These are phyloP conservation scores for Lordiphosa stackelbergi DNA, from an alignment of 1,140 invertebrate genomes.

Conservation along the genomic window DNA sequence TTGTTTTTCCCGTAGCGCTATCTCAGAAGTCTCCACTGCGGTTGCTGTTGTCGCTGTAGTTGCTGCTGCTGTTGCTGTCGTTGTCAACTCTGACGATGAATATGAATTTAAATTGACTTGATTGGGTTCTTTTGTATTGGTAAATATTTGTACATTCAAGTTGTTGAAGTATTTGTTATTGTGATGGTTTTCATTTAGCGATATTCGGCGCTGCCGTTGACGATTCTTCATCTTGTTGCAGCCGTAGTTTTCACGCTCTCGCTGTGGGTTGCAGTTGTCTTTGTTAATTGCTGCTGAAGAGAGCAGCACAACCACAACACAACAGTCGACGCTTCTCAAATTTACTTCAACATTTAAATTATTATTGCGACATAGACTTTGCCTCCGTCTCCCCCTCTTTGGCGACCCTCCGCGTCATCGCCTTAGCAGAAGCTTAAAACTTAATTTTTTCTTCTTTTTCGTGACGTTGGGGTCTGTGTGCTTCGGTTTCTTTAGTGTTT, in stretches of 20 bases:
- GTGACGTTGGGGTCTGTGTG: too few relatives aligned
- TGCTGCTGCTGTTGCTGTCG: constrained; percentile 26
- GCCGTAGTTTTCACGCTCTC: constrained; percentile 12
- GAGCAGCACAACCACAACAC: not conserved
- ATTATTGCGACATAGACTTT: constrained; percentile 48
- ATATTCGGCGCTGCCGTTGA: constrained; percentile 47
- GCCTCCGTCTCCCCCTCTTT: constrained; percentile 26
- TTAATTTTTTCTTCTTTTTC: constrained; percentile 27
- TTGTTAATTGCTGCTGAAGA: constrained; percentile 55
- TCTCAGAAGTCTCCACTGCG: constrained; percentile 23
- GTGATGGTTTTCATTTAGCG: constrained; percentile 53
- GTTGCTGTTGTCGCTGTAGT: constrained; percentile 12
- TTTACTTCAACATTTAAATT: constrained; percentile 62
- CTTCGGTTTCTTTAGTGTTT: constrained; percentile 6
- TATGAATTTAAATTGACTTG: constrained; percentile 75
- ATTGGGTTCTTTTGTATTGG: constrained; percentile 72
- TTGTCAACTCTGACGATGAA: constrained; percentile 37
- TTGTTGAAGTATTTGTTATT: constrained; percentile 42
- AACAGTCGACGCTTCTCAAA: constrained; percentile 36
- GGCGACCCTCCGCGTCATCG: constrained; percentile 5
- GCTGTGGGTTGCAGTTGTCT: constrained; percentile 29
- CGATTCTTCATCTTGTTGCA: constrained; percentile 61
- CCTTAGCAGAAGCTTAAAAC: constrained; percentile 7
- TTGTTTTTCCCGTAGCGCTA: constrained; percentile 26
- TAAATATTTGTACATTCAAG: constrained; percentile 69